Evolutionary conservation across 1,140 invertebrate species (phyloP).

Genomic region (Caenorhabditis remanei): DNA sequence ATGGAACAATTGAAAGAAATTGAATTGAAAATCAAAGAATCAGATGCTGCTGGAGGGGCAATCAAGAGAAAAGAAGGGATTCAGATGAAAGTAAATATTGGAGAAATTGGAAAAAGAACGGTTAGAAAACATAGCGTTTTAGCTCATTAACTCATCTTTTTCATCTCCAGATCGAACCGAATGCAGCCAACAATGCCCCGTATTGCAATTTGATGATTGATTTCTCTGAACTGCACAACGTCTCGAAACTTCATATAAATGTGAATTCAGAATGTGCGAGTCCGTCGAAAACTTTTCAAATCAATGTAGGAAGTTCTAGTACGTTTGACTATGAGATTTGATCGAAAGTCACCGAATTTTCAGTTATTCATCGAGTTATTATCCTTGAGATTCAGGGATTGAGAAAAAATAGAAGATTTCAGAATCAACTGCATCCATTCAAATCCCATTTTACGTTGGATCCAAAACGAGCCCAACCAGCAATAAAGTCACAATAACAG

Average conservation of each 20-base stretch:
- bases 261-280: not conserved
- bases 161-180: not conserved
- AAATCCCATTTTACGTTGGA: slow-evolving; percentile 43
- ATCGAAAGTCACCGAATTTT: not conserved
- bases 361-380: too few relatives aligned
- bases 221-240: slow-evolving; percentile 19
- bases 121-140: not conserved
- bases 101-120: slow-evolving; percentile 29
- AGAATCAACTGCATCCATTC: slow-evolving; percentile 23
- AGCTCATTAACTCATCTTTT: not conserved
- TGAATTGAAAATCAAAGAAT: slow-evolving; percentile 26
- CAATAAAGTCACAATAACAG: slow-evolving; percentile 41
- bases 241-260: slow-evolving; percentile 32
- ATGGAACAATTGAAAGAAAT: not conserved
- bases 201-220: slow-evolving; percentile 16
- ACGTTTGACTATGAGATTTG: not conserved
- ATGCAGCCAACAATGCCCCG: slow-evolving; percentile 21
- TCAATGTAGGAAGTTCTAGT: slow-evolving; percentile 10
- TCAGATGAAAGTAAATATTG: slow-evolving; percentile 29
- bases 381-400: too few relatives aligned
- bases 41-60: slow-evolving; percentile 8
- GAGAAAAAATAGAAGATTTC: too few relatives aligned
- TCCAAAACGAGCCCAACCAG: not conserved
- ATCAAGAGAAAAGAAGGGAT: slow-evolving; percentile 36
- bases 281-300: slow-evolving; percentile 1